Conservation (phyloP, 2,113 vertebrate genomes). For the Zingel zingel region DNA sequence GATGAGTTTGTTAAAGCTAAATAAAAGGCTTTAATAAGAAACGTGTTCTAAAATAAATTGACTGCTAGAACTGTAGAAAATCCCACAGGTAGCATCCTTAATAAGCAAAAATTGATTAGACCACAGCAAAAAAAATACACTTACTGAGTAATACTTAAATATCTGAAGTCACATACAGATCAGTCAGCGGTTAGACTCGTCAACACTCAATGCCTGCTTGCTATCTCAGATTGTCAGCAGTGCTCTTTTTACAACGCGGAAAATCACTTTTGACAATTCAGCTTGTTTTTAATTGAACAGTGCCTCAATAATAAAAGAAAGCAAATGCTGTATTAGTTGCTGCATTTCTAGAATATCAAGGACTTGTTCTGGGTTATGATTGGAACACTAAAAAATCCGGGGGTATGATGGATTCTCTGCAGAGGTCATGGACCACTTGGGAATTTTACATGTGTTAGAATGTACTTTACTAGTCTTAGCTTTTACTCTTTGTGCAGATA, state of each 20-base stretch:
- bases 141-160: too few species aligned
- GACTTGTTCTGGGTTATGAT: background rate
- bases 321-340: background rate
- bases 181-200: background rate
- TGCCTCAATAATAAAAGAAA: background rate
- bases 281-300: background rate
- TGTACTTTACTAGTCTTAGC: background rate
- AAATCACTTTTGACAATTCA: background rate
- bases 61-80: background rate
- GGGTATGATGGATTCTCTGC: background rate
- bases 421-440: background rate
- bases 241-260: background rate
- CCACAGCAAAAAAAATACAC: background rate
- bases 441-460: background rate
- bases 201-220: background rate
- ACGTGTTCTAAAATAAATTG: conserved; percentile 7
- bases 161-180: too few species aligned
- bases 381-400: background rate
- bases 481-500: background rate
- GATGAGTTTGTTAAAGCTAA: background rate
- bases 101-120: conserved; percentile 27
- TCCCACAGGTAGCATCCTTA: conserved; percentile 1
- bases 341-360: background rate
- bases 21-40: conserved; percentile 3
- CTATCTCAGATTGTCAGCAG: background rate